Evolutionary conservation across 2,888 invertebrate species (phyloP).

Genomic region (Girardia tigrina): DNA sequence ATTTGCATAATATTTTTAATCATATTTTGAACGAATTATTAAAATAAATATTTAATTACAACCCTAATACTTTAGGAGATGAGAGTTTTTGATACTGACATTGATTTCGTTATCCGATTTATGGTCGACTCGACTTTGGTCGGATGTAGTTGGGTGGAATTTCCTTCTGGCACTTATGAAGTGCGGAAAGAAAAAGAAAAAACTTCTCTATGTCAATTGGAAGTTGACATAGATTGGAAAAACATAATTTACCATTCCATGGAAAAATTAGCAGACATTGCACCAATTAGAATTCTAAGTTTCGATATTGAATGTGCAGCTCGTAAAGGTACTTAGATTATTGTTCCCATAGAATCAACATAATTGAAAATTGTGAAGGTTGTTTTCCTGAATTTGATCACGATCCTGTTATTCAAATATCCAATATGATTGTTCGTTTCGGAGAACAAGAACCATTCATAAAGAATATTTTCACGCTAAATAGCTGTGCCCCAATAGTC

Average conservation of each 20-base stretch:
- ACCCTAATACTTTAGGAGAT: too few species aligned
- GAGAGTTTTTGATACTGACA: constrained; percentile 81
- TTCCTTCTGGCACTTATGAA: constrained; percentile 54
- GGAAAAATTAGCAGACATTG: constrained; percentile 80
- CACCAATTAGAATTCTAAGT: constrained; percentile 83
- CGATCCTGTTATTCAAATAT: constrained; percentile 97
- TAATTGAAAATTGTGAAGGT: too few species aligned
- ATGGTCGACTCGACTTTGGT: constrained; percentile 87
- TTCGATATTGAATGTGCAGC: constrained; percentile 99
- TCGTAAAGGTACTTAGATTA: constrained; percentile 68
- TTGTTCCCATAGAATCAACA: too few species aligned
- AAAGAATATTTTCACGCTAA: constrained; percentile 81
- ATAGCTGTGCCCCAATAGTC: constrained; percentile 84
- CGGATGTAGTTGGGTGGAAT: constrained; percentile 93
- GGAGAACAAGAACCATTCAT: constrained; percentile 70
- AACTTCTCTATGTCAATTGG: constrained; percentile 50
- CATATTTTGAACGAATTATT: too few species aligned
- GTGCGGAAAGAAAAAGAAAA: not conserved
- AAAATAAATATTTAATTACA: too few species aligned
- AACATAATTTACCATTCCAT: constrained; percentile 75
- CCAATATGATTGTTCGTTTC: constrained; percentile 84
- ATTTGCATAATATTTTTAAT: too few species aligned
- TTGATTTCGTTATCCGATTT: constrained; percentile 90
- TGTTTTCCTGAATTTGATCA: constrained; percentile 88
- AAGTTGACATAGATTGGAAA: constrained; percentile 73